phyloP scores from a whole-genome alignment of 2,113 vertebrate genomes.

The Bufo gargarizans region DNA sequence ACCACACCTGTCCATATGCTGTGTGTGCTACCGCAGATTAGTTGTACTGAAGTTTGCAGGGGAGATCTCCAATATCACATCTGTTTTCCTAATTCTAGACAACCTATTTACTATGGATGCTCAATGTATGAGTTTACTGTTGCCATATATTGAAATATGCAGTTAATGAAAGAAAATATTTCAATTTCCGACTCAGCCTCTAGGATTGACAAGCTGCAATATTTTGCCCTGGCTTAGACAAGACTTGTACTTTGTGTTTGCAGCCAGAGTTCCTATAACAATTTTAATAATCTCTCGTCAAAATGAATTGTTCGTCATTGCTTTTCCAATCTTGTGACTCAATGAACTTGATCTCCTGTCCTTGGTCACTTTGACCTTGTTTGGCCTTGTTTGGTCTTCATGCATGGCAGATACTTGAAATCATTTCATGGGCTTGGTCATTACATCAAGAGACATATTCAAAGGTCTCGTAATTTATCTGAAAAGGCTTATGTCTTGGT shows the following conservation, averaged over 20 bases:
- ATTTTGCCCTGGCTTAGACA: neutral
- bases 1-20: no score
- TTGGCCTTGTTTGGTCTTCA: neutral
- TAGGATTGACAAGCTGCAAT: neutral
- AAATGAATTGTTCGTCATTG: neutral
- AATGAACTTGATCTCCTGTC: neutral
- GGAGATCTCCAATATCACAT: no score
- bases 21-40: no score
- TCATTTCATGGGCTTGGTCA: conserved; percentile 2
- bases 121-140: no score
- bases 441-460: neutral
- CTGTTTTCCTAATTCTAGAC: no score
- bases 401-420: conserved; percentile 6
- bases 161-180: no score
- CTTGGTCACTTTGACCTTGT: neutral
- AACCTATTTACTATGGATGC: no score
- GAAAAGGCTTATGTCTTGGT: conserved; percentile 24
- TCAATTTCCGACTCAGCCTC: no score
- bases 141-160: no score
- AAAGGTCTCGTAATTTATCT: neutral
- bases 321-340: neutral
- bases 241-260: neutral
- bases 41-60: no score
- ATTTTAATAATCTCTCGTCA: neutral
- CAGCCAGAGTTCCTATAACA: neutral